Percentiles rank a stretch among this genome's conserved stretches.
Evolutionary conservation across 2,113 vertebrate genomes (phyloP).

Genomic region (Entomyzon cyanotis): DNA sequence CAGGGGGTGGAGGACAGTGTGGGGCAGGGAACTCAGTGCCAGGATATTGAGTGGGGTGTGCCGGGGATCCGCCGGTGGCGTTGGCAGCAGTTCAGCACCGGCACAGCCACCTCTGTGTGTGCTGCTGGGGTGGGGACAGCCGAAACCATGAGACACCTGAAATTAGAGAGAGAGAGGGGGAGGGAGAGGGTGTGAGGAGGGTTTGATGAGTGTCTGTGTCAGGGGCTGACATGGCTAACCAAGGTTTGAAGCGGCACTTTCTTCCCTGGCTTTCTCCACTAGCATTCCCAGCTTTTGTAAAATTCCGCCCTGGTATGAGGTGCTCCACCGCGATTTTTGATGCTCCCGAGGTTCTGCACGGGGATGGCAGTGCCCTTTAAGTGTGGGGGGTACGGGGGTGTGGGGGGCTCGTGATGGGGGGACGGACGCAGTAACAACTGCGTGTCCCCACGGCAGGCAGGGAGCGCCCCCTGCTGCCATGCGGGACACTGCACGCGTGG

Average conservation of each 20-base stretch:
- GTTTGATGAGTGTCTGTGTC: background rate
- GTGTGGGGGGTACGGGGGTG: accelerated
- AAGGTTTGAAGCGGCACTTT: background rate
- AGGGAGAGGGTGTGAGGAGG: background rate
- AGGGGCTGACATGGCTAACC: background rate
- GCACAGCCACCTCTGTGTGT: background rate
- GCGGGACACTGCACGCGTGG: background rate
- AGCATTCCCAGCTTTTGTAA: background rate
- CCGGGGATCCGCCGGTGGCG: background rate
- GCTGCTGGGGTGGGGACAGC: background rate
- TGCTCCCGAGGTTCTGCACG: background rate
- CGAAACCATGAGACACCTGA: background rate
- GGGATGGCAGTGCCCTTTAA: background rate
- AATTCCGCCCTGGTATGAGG: background rate
- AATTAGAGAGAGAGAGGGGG: background rate
- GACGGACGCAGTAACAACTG: background rate
- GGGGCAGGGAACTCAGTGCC: background rate
- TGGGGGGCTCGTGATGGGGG: background rate
- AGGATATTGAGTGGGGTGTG: background rate
- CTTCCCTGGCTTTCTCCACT: background rate
- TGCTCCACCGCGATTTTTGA: background rate
- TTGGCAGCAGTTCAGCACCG: background rate
- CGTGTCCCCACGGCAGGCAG: background rate
- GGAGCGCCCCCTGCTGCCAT: background rate
- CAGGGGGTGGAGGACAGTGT: background rate